Percentiles rank a stretch among this genome's conserved stretches.
Conservation (phyloP, 1,140 invertebrate genomes). For the Rhagoletis pomonella region DNA sequence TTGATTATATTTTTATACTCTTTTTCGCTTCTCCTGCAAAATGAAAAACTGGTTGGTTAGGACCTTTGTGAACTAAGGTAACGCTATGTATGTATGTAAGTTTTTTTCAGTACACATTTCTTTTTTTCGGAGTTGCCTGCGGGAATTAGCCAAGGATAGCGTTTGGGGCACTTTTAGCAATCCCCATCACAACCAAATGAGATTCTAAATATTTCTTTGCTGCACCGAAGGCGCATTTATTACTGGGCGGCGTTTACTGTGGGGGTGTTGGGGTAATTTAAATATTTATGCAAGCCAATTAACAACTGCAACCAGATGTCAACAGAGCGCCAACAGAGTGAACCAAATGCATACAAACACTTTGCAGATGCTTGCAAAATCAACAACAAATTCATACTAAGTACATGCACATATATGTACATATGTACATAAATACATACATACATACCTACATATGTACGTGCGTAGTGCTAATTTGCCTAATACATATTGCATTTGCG, state of each 20-base stretch:
- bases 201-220: not conserved
- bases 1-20: no score
- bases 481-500: no score
- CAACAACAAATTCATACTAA: not conserved
- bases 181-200: not conserved
- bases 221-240: not conserved
- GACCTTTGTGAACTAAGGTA: no score
- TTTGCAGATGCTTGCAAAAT: constrained; percentile 11
- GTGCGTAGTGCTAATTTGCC: no score
- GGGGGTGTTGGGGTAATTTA: not conserved
- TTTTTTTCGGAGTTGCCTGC: no score
- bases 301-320: constrained; percentile 49
- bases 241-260: not conserved
- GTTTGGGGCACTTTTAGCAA: not conserved
- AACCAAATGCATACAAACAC: not conserved
- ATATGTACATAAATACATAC: no score
- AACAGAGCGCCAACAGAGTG: not conserved
- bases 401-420: not conserved
- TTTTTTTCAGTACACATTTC: no score
- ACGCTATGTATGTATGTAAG: no score
- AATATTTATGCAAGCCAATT: constrained; percentile 51
- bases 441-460: no score
- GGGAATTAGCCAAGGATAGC: no score
- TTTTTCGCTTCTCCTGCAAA: no score
- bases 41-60: no score